Percentiles rank a stretch among this genome's conserved stretches.
Conservation (phyloP, 2,888 invertebrate species). For the Drosophila neotestacea region DNA sequence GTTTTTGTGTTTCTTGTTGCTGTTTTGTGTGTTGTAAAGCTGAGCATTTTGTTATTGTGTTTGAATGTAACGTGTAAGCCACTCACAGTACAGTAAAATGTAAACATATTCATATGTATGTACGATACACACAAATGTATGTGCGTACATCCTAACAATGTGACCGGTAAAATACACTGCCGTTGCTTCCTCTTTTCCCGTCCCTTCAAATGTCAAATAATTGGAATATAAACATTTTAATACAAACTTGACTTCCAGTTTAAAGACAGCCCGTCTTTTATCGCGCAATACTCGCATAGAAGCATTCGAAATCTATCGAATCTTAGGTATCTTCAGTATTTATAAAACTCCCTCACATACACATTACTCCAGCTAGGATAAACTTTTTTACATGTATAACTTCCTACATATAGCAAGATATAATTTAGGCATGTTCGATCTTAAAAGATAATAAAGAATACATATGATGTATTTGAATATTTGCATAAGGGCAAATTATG, state of each 20-base stretch:
- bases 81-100: conserved; percentile 6
- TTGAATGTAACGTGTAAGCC: conserved; percentile 34
- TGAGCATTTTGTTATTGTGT: conserved; percentile 28
- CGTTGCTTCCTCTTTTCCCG: conserved; percentile 1
- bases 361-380: no score
- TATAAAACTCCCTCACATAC: no score
- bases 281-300: no score
- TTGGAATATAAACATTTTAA: neutral
- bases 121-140: neutral
- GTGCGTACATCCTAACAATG: conserved; percentile 3
- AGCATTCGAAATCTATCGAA: no score
- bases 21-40: conserved; percentile 32
- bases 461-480: neutral
- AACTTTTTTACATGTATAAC: no score
- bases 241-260: neutral
- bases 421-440: neutral
- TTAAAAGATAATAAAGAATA: neutral
- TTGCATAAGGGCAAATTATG: neutral
- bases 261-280: neutral
- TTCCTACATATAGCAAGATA: neutral
- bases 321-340: no score
- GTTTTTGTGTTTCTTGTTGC: conserved; percentile 17
- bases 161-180: conserved; percentile 6
- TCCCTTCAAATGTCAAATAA: neutral
- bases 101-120: conserved; percentile 3